Evolutionary conservation across 2,888 invertebrate genomes (phyloP).

Genomic region (Aethes cnicana): DNA sequence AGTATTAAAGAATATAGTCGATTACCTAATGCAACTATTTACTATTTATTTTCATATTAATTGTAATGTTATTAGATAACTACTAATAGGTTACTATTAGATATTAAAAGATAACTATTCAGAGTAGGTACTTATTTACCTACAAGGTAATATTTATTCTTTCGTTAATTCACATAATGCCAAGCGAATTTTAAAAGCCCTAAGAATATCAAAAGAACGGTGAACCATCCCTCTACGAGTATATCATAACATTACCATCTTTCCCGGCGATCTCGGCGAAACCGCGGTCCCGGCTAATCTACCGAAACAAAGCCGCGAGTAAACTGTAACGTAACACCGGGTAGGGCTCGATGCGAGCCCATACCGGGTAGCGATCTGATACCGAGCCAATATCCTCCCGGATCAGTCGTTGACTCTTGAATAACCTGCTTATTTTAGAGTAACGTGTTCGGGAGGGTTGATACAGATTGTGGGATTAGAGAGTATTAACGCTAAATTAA

Average conservation of each 20-base stretch:
- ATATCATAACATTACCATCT: constrained; percentile 11
- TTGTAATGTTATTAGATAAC: too few relatives aligned
- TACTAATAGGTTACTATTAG: too few relatives aligned
- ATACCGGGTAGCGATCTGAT: constrained; percentile 15
- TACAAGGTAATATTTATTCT: too few relatives aligned
- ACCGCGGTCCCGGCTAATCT: constrained; percentile 10
- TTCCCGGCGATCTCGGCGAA: constrained; percentile 7
- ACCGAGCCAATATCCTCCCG: constrained; percentile 25
- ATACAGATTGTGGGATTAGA: neutral
- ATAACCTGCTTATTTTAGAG: constrained; percentile 21
- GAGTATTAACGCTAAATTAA: constrained; percentile 2
- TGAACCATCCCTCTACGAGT: too few relatives aligned
- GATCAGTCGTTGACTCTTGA: constrained; percentile 9
- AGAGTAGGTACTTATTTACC: too few relatives aligned
- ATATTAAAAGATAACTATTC: too few relatives aligned
- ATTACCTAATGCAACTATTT: too few relatives aligned
- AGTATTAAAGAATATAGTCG: too few relatives aligned
- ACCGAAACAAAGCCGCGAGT: constrained; percentile 12
- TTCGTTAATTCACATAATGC: neutral
- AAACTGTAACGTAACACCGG: neutral
- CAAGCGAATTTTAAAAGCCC: neutral
- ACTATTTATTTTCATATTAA: too few relatives aligned
- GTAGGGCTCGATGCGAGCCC: neutral
- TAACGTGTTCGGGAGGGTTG: constrained; percentile 3
- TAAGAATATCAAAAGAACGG: neutral